These are phyloP conservation scores for Zootermopsis nevadensis DNA, from an alignment of 2,888 invertebrate species.

Conservation along the genomic window DNA sequence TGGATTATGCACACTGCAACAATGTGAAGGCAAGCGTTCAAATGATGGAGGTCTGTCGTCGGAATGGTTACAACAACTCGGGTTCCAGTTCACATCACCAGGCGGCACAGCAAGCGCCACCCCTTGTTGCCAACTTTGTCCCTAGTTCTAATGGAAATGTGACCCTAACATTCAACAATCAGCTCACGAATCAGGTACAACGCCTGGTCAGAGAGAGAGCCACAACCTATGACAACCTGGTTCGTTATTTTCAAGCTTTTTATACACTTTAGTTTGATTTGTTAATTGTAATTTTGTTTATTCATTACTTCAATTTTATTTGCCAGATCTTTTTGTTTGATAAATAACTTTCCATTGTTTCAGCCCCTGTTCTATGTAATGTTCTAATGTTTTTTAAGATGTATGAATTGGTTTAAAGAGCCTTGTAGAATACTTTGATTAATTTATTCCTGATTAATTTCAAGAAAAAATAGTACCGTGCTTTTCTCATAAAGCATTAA, in stretches of 20 bases:
- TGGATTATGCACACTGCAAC: slow-evolving; percentile 96
- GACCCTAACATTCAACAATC: slow-evolving; percentile 90
- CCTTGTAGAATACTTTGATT: no score
- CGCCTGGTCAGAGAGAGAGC: slow-evolving; percentile 77
- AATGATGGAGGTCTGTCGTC: slow-evolving; percentile 91
- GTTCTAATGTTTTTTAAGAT: no score
- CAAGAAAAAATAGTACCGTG: no score
- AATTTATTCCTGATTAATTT: no score
- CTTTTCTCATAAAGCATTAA: no score
- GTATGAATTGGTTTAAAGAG: no score
- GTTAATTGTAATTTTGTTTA: slow-evolving; percentile 11
- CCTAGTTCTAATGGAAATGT: slow-evolving; percentile 85
- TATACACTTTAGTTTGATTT: slow-evolving; percentile 34
- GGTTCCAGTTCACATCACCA: slow-evolving; percentile 66
- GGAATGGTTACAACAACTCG: slow-evolving; percentile 63
- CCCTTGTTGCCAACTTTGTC: slow-evolving; percentile 79
- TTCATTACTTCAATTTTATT: neutral
- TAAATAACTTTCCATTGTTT: neutral
- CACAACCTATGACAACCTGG: slow-evolving; percentile 80
- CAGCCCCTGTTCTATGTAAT: neutral
- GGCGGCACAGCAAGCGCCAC: slow-evolving; percentile 66
- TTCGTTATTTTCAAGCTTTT: slow-evolving; percentile 59
- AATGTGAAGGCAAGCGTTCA: slow-evolving; percentile 97
- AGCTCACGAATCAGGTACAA: slow-evolving; percentile 79
- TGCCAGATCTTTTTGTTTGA: neutral